These are phyloP conservation scores for Eristalis tenax DNA, from an alignment of 2,888 invertebrate genomes.

Conservation along the genomic window DNA sequence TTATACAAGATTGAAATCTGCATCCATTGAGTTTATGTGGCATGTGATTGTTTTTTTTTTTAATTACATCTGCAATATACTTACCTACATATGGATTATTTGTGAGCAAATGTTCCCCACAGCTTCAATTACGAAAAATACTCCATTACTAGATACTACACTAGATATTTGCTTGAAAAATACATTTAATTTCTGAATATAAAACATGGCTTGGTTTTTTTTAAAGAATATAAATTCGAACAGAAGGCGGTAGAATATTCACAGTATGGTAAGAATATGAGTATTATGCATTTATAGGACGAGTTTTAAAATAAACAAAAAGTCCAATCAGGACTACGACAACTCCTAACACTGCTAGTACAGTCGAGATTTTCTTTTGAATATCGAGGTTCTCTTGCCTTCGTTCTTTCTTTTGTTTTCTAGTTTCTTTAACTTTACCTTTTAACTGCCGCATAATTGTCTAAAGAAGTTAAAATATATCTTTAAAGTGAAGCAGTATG, in stretches of 20 bases:
- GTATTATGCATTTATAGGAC: constrained; percentile 83
- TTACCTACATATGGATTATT: too few relatives aligned
- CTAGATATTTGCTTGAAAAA: background rate
- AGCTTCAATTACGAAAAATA: background rate
- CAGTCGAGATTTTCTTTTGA: constrained; percentile 90
- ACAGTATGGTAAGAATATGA: too few relatives aligned
- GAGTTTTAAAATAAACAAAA: constrained; percentile 90
- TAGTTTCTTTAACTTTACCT: constrained; percentile 91
- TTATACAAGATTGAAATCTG: too few relatives aligned
- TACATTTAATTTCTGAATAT: background rate
- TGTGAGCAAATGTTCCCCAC: too few relatives aligned
- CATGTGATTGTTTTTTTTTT: too few relatives aligned
- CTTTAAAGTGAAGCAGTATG: background rate
- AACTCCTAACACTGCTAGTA: constrained; percentile 87
- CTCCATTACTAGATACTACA: too few relatives aligned
- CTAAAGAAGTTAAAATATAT: constrained; percentile 3
- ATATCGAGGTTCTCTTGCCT: constrained; percentile 91
- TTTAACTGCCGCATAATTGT: constrained; percentile 89
- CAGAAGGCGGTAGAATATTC: background rate
- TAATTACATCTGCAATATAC: too few relatives aligned
- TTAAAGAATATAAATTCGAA: background rate
- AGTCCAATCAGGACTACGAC: constrained; percentile 87
- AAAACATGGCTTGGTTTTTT: background rate
- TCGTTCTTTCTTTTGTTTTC: constrained; percentile 91
- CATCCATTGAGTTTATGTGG: too few relatives aligned